phyloP scores from a whole-genome alignment of 2,888 invertebrate genomes.

The Drosophila mimetica region DNA sequence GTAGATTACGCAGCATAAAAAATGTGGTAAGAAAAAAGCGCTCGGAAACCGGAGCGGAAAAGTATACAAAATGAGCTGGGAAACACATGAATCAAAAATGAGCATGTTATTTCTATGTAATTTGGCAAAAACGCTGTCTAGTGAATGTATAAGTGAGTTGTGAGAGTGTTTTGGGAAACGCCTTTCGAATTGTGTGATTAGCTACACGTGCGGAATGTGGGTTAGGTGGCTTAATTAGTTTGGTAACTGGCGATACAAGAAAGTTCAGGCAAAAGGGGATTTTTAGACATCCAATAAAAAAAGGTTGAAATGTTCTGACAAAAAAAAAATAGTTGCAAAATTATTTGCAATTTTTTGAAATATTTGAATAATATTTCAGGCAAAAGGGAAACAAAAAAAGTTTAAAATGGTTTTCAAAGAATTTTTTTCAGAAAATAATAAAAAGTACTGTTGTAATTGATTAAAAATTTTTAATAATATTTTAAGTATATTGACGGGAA shows the following conservation, averaged over 20 bases:
- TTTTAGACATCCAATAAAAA: not conserved
- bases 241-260: not conserved
- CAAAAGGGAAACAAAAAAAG: too few species aligned
- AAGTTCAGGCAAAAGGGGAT: conserved; percentile 2
- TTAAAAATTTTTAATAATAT: too few species aligned
- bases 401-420: too few species aligned
- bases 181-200: conserved; percentile 67
- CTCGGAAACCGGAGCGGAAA: conserved; percentile 66
- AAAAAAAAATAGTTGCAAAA: not conserved
- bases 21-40: conserved; percentile 4
- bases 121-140: conserved; percentile 31
- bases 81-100: conserved; percentile 29
- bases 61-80: conserved; percentile 51
- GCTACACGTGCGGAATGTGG: conserved; percentile 33
- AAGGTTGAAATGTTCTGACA: not conserved
- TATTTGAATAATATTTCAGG: too few species aligned
- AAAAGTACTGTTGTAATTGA: too few species aligned
- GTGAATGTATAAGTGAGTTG: conserved; percentile 37
- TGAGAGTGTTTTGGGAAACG: conserved; percentile 30
- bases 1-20: conserved; percentile 75
- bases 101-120: conserved; percentile 49
- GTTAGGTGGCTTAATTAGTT: conserved; percentile 25
- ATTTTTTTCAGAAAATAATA: too few species aligned
- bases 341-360: not conserved
- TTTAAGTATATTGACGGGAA: too few species aligned